These are phyloP conservation scores for Drosophila mercatorum DNA, from an alignment of 2,888 invertebrate species.

Conservation along the genomic window DNA sequence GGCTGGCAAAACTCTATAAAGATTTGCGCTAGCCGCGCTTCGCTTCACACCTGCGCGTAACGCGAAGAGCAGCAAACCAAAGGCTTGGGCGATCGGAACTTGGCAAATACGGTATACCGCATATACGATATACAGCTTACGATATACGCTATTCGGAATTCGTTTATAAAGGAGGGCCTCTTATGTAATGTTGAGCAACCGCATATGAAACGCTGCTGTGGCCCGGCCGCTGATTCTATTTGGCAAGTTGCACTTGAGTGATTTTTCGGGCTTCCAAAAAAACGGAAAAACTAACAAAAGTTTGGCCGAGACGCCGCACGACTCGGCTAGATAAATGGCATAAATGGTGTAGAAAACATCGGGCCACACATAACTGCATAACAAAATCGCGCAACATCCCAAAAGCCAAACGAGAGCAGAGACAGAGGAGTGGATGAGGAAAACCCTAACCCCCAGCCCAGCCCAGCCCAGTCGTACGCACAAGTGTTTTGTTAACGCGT, in stretches of 20 bases:
- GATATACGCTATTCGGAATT: slow-evolving; percentile 44
- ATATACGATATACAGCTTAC: slow-evolving; percentile 4
- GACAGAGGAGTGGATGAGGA: neutral
- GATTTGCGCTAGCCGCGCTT: slow-evolving; percentile 80
- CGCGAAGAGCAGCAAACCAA: slow-evolving; percentile 70
- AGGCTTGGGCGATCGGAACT: slow-evolving; percentile 25
- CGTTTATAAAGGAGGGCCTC: slow-evolving; percentile 56
- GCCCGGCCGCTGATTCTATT: slow-evolving; percentile 65
- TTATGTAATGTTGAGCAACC: slow-evolving; percentile 73
- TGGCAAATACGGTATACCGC: slow-evolving; percentile 20
- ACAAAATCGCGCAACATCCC: slow-evolving; percentile 71
- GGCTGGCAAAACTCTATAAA: slow-evolving; percentile 77
- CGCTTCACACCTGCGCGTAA: slow-evolving; percentile 82
- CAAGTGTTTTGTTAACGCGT: slow-evolving; percentile 49
- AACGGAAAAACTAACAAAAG: slow-evolving; percentile 59
- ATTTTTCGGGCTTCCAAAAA: slow-evolving; percentile 74
- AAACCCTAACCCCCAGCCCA: slow-evolving; percentile 3
- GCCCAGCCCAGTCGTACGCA: slow-evolving; percentile 2
- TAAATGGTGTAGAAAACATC: slow-evolving; percentile 73
- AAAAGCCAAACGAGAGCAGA: slow-evolving; percentile 45
- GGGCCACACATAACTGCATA: slow-evolving; percentile 43
- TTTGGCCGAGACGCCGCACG: slow-evolving; percentile 51
- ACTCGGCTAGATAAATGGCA: slow-evolving; percentile 68
- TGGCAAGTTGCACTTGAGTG: slow-evolving; percentile 83
- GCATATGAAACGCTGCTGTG: slow-evolving; percentile 4